Base-by-base conservation (phyloP, 2,888 invertebrate species). In the Caenorhabditis afra region DNA sequence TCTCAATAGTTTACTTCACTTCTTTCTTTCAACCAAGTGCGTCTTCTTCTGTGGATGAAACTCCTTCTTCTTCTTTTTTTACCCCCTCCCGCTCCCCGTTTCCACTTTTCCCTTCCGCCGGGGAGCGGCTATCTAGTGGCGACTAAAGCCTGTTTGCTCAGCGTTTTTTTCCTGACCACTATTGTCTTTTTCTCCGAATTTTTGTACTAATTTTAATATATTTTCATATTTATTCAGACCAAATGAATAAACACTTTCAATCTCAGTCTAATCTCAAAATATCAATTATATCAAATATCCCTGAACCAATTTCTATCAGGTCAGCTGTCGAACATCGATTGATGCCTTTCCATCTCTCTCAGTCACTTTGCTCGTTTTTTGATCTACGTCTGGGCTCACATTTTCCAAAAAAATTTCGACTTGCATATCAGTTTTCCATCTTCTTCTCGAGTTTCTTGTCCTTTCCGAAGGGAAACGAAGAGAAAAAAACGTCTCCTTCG, bases 1-100 rank as follows among this genome's bases (percentile, higher is more conserved):
- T 62, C 44, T 35, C 49, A 16, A 37, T 50, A 39, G 41, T 65
- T 45, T 14, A n/a, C 23, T 39, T 64, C 14, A 45, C 35, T 47
- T 41, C 35, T 47, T 41, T 49, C 37, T 71, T 7, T 29, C 71
- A 61, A 35, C 45, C 11, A 61, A 47, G 18, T 47, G 47, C 67
- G 75, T 67, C 75, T 67, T 75, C 23, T 75, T 75, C 22, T 75
- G 59, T 61, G 57, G 62, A 64, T 73, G 61, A 73, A 57, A 49
- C 8, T 62, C 20, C n/a, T n/a, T n/a, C n/a, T n/a, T n/a, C n/a
- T n/a, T n/a, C n/a, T n/a, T n/a, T n/a, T n/a, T 52, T 49, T 62
- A 18, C 18, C 14, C 41, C 18, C 29, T 14, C 52, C 8, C 29
- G 18, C 5, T 41, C 44, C n/a, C 1, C 37, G 12, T 29, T 61